Conservation (phyloP, 2,888 invertebrate genomes). For the Parnassius smintheus region DNA sequence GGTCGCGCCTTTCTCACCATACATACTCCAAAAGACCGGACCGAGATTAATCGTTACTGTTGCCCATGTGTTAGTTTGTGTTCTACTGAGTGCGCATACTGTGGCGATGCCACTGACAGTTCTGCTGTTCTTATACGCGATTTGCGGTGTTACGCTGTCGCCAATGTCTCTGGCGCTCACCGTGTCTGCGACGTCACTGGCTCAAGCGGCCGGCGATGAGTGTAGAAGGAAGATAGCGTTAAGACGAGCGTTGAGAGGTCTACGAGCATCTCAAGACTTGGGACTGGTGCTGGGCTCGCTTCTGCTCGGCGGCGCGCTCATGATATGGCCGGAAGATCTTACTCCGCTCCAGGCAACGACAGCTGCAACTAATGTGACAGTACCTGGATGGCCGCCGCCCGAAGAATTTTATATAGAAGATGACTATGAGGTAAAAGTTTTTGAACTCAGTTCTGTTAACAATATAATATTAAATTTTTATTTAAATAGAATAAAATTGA, state of each 20-base stretch:
- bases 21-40: conserved; percentile 69
- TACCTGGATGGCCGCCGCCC: conserved; percentile 62
- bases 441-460: no score
- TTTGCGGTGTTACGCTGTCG: conserved; percentile 80
- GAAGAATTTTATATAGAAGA: conserved; percentile 80
- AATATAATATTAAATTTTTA: not conserved
- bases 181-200: conserved; percentile 80
- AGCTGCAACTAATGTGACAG: conserved; percentile 58
- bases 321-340: conserved; percentile 71
- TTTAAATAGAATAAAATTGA: no score
- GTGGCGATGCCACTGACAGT: conserved; percentile 62
- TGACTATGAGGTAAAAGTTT: conserved; percentile 74
- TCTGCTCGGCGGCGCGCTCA: conserved; percentile 69
- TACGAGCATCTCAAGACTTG: conserved; percentile 70
- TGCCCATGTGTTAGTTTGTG: conserved; percentile 78
- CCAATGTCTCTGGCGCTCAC: conserved; percentile 81
- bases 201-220: conserved; percentile 77
- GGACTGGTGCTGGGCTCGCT: conserved; percentile 68
- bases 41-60: conserved; percentile 63
- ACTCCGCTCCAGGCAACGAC: conserved; percentile 66
- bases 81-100: conserved; percentile 82
- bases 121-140: conserved; percentile 61
- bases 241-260: conserved; percentile 63
- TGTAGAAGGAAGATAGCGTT: conserved; percentile 60
- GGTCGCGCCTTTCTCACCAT: conserved; percentile 73